Evolutionary conservation across 1,140 invertebrate genomes (phyloP).

Genomic region (Drosophila novamexicana): DNA sequence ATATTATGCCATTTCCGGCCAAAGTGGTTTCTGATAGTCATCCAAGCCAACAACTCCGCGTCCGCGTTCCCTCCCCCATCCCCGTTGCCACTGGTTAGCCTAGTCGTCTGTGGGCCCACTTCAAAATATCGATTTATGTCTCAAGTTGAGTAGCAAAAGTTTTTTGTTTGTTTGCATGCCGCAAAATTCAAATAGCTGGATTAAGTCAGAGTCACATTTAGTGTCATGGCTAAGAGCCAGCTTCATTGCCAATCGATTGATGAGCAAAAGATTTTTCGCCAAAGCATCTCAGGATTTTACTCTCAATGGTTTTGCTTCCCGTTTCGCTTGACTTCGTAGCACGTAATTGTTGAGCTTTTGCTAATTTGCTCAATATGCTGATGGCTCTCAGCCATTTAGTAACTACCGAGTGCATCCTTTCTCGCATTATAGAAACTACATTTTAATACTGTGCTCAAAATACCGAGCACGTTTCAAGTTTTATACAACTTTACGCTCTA

Average conservation of each 20-base stretch:
- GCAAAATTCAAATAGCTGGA: conserved; percentile 48
- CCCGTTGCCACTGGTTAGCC: neutral
- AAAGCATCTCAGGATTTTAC: neutral
- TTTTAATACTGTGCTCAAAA: conserved; percentile 42
- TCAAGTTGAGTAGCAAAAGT: conserved; percentile 33
- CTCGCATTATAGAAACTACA: conserved; percentile 31
- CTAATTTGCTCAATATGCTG: conserved; percentile 50
- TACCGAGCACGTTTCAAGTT: conserved; percentile 44
- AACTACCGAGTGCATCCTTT: conserved; percentile 34
- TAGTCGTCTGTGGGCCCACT: conserved; percentile 36
- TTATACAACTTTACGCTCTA: conserved; percentile 22
- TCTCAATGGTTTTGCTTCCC: neutral
- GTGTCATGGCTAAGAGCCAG: conserved; percentile 16
- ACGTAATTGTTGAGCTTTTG: conserved; percentile 37
- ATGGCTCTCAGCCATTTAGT: conserved; percentile 39
- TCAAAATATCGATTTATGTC: conserved; percentile 61
- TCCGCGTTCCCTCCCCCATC: neutral
- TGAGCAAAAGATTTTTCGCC: conserved; percentile 18
- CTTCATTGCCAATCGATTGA: conserved; percentile 36
- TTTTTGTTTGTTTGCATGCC: conserved; percentile 41
- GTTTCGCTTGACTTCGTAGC: conserved; percentile 7
- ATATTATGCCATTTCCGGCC: conserved; percentile 67
- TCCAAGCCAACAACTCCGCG: conserved; percentile 31
- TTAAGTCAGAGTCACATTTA: conserved; percentile 33
- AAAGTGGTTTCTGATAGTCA: conserved; percentile 71